phyloP scores from a whole-genome alignment of 1,140 invertebrate species.

The Meloidogyne hapla region DNA sequence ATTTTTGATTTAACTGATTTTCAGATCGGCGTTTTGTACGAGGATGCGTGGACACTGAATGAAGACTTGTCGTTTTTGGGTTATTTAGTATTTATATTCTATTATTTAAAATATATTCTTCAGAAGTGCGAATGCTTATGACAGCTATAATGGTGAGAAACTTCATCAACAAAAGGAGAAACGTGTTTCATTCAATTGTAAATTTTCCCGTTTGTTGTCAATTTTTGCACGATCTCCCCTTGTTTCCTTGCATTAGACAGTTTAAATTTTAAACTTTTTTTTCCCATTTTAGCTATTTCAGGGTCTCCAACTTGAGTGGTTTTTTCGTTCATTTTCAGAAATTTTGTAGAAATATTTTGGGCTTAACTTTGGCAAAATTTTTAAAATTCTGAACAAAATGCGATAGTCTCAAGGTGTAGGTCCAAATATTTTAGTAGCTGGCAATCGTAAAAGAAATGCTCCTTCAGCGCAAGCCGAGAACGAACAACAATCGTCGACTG shows the following conservation, averaged over 20 bases:
- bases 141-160: constrained; percentile 24
- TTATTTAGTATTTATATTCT: not conserved
- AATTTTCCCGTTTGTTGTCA: constrained; percentile 36
- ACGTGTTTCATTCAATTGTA: constrained; percentile 45
- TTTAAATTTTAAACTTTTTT: not conserved
- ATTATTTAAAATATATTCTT: constrained; percentile 9
- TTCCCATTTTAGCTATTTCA: constrained; percentile 11
- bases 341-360: constrained; percentile 7
- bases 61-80: constrained; percentile 70
- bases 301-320: no score
- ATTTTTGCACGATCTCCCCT: not conserved
- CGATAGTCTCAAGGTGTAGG: constrained; percentile 19
- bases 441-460: constrained; percentile 60
- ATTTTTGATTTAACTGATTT: constrained; percentile 64
- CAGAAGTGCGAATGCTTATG: constrained; percentile 22
- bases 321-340: constrained; percentile 9
- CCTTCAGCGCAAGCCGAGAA: constrained; percentile 50
- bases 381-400: constrained; percentile 14
- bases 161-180: constrained; percentile 31
- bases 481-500: no score
- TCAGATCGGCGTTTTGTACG: constrained; percentile 93
- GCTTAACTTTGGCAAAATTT: constrained; percentile 25
- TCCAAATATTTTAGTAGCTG: constrained; percentile 49
- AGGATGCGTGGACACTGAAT: constrained; percentile 92
- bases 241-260: not conserved